Evolutionary conservation across 2,113 vertebrate species (phyloP), one percentile per base, ranked within the genome.

Genomic region (Dissostichus mawsoni): DNA sequence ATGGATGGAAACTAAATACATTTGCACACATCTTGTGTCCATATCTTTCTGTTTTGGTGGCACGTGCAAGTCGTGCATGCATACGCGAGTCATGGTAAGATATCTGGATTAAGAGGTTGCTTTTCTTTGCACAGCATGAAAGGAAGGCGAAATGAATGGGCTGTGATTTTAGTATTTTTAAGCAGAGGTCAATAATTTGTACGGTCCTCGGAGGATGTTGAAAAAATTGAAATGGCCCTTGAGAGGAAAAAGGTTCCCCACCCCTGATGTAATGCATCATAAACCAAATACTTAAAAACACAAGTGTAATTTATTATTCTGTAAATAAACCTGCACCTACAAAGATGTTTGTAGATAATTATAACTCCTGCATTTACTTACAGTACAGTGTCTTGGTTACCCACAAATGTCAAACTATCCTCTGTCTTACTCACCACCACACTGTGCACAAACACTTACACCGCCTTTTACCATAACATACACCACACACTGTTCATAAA

Each of bases 401-500:
- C 72, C 82, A 11, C 77, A 74, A 13, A 83, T 36, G 80, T 63
- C 68, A 65, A 44, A 66, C 66, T 47, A 18, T 76, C 16, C 3
- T 33, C 23, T 33, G 44, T 76, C 48, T 23, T 2, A 8, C 67
- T 58, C 75, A 45, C 69, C 58, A 0, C 85, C 36, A 41, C 36
- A 41, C 64, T 50, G 17, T 62, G 16, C 3, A 73, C 50, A 71
- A 73, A 85, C 82, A 69, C 50, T 74, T 1, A 14, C 53, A 44
- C 33, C 6, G 50, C 68, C 74, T 50, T 45, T 36, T 45, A 84
- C 81, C 81, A 70, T 63, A 72, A 69, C 56, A 86, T n/a, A 68
- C 76, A 62, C 58, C 73, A 20, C 69, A 55, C 56, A 74, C 11
- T 59, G 1, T 0, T 62, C 66, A 86, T 23, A 9, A 51, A 82